A percentile compares a stretch with the other conserved stretches of the same genome.
phyloP scores from a whole-genome alignment of 2,113 vertebrate species.

The Ivindomyrus marchei region DNA sequence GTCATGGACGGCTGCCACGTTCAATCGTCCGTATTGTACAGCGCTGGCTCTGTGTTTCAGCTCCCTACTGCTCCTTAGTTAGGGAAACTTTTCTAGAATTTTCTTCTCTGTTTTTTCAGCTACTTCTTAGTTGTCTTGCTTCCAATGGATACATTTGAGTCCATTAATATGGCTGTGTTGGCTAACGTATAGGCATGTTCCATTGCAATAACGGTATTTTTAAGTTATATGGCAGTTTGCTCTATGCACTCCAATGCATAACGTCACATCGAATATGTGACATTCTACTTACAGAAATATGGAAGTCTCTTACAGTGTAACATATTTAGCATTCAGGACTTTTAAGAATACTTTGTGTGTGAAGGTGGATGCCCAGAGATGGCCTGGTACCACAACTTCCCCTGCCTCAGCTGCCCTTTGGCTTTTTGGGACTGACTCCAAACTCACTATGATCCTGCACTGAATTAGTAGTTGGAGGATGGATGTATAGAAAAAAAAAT shows the following conservation, averaged over 20 bases:
- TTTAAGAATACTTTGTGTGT: neutral
- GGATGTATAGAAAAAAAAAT: neutral
- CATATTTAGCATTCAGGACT: neutral
- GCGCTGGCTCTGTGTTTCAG: neutral
- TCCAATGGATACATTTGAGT: neutral
- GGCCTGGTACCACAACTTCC: neutral
- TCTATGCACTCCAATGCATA: neutral
- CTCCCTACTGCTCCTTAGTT: neutral
- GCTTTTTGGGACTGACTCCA: neutral
- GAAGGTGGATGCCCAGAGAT: neutral
- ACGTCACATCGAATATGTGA: neutral
- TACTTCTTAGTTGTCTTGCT: neutral
- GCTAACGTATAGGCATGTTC: neutral
- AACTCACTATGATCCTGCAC: neutral
- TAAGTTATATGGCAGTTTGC: neutral
- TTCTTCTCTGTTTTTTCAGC: neutral
- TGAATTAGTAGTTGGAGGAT: neutral
- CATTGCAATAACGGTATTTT: neutral
- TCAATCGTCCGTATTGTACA: neutral
- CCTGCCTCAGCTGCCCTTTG: neutral
- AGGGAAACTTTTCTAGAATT: neutral
- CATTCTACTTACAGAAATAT: neutral
- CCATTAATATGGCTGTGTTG: neutral
- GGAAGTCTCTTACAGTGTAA: neutral
- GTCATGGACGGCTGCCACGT: neutral